A percentile compares a stretch with the other conserved stretches of the same genome.
Conservation (phyloP, 1,140 invertebrate species). For the Brachionus calyciflorus region DNA sequence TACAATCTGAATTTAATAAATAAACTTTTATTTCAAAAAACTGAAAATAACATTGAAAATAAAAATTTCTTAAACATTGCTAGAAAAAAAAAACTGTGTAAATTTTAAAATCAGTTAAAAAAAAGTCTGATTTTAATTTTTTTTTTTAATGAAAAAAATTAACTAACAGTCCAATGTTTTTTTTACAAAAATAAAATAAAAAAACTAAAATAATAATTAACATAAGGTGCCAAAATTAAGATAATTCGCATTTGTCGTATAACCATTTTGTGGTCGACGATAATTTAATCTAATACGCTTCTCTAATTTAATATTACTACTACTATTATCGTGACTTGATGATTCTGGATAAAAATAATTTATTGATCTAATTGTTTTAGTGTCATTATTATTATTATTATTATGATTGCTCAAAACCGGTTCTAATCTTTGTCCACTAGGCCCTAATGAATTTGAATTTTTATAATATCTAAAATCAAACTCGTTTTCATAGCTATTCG, state of each 20-base stretch:
- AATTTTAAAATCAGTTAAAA: not conserved
- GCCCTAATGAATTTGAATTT: not conserved
- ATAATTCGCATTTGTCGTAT: not conserved
- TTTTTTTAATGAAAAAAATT: not conserved
- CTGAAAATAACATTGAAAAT: no score
- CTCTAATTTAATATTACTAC: slow-evolving; percentile 25
- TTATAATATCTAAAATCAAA: no score
- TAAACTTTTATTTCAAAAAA: no score
- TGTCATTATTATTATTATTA: no score
- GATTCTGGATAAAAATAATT: not conserved
- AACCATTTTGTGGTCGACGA: slow-evolving; percentile 5
- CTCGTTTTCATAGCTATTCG: no score
- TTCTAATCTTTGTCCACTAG: not conserved
- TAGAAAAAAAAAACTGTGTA: not conserved
- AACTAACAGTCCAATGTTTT: not conserved
- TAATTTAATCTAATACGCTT: slow-evolving; percentile 19
- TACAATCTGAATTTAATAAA: not conserved
- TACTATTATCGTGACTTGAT: not conserved
- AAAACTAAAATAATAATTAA: not conserved
- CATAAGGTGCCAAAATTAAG: slow-evolving; percentile 35
- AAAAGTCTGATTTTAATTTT: not conserved
- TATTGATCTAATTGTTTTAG: no score
- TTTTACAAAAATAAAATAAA: not conserved
- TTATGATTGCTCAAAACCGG: not conserved
- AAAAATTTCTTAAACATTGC: not conserved